A percentile compares a stretch with the other conserved stretches of the same genome.
Conservation (phyloP, 2,797 vertebrate species). For the Pipistrellus nathusii region DNA sequence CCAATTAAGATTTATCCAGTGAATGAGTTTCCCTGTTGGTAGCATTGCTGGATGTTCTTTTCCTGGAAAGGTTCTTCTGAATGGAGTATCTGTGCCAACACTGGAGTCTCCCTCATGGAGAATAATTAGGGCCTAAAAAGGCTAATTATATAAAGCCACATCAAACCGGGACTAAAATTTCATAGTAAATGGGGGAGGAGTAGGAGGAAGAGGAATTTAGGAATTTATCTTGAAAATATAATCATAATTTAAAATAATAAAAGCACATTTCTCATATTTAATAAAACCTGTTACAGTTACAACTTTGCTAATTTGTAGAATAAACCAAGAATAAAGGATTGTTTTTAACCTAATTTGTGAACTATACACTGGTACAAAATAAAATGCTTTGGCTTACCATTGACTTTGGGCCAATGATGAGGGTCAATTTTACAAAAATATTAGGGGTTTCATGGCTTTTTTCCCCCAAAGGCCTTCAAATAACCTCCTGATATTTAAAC, state of each 20-base stretch:
- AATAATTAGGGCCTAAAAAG: constrained; percentile 54
- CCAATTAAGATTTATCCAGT: constrained; percentile 45
- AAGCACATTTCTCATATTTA: constrained; percentile 14
- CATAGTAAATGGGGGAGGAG: not conserved
- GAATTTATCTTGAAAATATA: constrained; percentile 60
- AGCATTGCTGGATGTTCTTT: constrained; percentile 47
- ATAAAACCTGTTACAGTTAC: constrained; percentile 10
- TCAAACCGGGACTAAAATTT: constrained; percentile 49
- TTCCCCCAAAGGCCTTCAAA: not conserved
- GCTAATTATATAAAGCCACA: constrained; percentile 32
- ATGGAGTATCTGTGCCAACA: not conserved
- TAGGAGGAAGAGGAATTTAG: not conserved
- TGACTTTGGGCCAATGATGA: constrained; percentile 22
- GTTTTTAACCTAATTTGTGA: constrained; percentile 39
- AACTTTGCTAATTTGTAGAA: constrained; percentile 32
- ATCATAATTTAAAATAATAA: constrained; percentile 10
- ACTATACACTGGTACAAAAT: constrained; percentile 23
- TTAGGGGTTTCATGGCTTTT: not conserved
- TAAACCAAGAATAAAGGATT: constrained; percentile 34
- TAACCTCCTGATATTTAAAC: constrained; percentile 30
- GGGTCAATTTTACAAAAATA: constrained; percentile 41
- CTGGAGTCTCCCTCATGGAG: constrained; percentile 13
- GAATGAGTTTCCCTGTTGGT: not conserved
- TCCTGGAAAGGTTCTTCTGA: constrained; percentile 44
- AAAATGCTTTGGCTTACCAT: constrained; percentile 36